Evolutionary conservation across 2,797 vertebrate genomes (phyloP), one percentile per base, ranked within the genome.

Genomic region (Numenius phaeopus): DNA sequence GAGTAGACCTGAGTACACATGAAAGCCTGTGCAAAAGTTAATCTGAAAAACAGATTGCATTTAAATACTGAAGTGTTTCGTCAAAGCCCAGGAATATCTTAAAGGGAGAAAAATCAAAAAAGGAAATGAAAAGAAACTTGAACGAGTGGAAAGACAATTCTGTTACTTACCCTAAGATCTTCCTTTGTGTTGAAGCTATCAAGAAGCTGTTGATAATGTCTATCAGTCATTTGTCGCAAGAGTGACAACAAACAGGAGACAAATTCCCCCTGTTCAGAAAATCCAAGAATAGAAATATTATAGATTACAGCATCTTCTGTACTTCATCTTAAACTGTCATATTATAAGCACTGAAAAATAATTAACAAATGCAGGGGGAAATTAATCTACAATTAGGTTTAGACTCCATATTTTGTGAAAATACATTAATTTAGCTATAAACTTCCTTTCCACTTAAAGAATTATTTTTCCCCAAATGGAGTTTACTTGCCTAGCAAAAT

Each of bases 191-290:
- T 98, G 98, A 99, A 99, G 49, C 99, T 99, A 93, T 99, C 99
- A 87, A 99, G 99, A 94, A 99, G 99, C 95, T 99, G 99, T 93
- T 99, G 99, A 96, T 99, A 99, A 97, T 99, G 99, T 95, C 98
- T 98, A 96, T 99, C 99, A 62, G 99, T 99, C 99, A 99, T 99
- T 97, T 99, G 99, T 90, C 99, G 98, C 93, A 99, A 97, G 3
- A 99, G 98, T 39, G 99, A 99, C 96, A 99, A 94, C 65, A 99
- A 98, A 97, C 99, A 99, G 2, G 99, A 99, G 93, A 99, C 99
- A 98, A 99, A 99, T 97, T 99, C 99, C 14, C 99, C 99, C 99
- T 99, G 61, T 94, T 89, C 40, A 94, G 79, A 66, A 5, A 94
- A 88, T 72, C 8, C 70, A 94, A 94, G 76, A 83, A 72, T 5